Evolutionary conservation across 2,113 vertebrate genomes (phyloP).

Genomic region (Platichthys stellatus): DNA sequence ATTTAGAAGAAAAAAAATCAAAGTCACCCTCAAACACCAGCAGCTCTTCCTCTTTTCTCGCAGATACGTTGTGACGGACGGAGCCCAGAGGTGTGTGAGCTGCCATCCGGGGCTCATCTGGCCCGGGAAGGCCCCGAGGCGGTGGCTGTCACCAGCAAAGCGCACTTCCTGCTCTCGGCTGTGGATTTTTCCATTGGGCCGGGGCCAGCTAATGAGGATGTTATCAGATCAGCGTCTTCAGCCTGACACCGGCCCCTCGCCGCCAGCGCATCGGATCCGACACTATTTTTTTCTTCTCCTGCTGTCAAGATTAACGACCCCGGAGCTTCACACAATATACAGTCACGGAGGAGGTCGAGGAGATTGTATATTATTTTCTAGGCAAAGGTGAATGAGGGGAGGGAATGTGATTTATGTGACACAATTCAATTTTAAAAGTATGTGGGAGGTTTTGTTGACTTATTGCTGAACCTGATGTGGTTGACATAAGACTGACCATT

Average conservation of each 20-base stretch:
- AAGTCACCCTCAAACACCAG: constrained; percentile 29
- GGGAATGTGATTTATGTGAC: constrained; percentile 25
- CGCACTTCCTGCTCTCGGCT: constrained; percentile 59
- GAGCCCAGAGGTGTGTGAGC: constrained; percentile 49
- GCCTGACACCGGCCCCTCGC: constrained; percentile 57
- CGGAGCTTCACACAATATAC: constrained; percentile 43
- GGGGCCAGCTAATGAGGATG: constrained; percentile 68
- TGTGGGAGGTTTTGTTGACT: constrained; percentile 4
- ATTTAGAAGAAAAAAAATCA: constrained; percentile 26
- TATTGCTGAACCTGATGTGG: neutral
- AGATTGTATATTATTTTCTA: constrained; percentile 49
- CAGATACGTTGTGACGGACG: constrained; percentile 45
- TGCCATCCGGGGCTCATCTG: constrained; percentile 67
- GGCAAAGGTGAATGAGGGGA: constrained; percentile 22
- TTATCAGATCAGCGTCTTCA: constrained; percentile 74
- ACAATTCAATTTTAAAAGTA: neutral
- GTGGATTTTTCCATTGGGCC: constrained; percentile 31
- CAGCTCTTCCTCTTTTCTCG: constrained; percentile 7
- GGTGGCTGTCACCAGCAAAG: constrained; percentile 57
- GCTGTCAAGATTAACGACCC: constrained; percentile 63
- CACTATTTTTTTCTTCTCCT: constrained; percentile 58
- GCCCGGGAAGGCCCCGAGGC: constrained; percentile 48
- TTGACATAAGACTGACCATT: neutral
- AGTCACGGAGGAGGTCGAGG: constrained; percentile 36
- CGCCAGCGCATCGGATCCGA: constrained; percentile 43